These are phyloP conservation scores for Sicus ferrugineus DNA, from an alignment of 2,888 invertebrate genomes.

Conservation along the genomic window DNA sequence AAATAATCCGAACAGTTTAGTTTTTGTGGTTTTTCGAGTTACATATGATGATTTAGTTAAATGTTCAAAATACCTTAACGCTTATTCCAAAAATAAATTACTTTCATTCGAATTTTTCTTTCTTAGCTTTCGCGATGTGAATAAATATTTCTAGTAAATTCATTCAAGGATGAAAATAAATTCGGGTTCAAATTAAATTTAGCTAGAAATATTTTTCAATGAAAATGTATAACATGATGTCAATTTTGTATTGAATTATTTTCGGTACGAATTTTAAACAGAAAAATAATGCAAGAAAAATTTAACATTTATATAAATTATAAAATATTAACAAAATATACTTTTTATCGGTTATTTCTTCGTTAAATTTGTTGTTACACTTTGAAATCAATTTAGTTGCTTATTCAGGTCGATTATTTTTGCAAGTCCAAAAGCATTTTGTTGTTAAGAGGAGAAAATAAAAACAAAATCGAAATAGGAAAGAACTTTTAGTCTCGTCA, in stretches of 20 bases:
- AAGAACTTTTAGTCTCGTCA: too few species aligned
- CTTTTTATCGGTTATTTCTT: constrained; percentile 23
- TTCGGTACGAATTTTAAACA: background rate
- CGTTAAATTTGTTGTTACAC: too few species aligned
- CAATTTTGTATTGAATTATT: background rate
- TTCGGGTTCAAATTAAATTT: background rate
- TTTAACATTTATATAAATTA: background rate
- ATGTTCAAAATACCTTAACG: constrained; percentile 15
- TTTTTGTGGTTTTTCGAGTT: constrained; percentile 9
- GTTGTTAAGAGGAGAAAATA: too few species aligned
- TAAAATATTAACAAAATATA: constrained; percentile 1
- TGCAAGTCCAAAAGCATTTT: too few species aligned
- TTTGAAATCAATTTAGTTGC: background rate
- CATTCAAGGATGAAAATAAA: background rate
- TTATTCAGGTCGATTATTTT: too few species aligned
- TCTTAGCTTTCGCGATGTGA: background rate
- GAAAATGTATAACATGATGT: background rate
- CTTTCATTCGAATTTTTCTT: background rate
- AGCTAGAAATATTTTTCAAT: background rate
- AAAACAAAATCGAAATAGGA: background rate
- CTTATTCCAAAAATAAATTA: background rate
- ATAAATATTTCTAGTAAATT: background rate
- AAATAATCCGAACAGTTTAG: background rate
- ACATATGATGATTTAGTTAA: background rate
- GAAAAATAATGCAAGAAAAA: constrained; percentile 16